Base-by-base conservation (phyloP, 2,888 invertebrate genomes). In the Hylaea fasciaria region DNA sequence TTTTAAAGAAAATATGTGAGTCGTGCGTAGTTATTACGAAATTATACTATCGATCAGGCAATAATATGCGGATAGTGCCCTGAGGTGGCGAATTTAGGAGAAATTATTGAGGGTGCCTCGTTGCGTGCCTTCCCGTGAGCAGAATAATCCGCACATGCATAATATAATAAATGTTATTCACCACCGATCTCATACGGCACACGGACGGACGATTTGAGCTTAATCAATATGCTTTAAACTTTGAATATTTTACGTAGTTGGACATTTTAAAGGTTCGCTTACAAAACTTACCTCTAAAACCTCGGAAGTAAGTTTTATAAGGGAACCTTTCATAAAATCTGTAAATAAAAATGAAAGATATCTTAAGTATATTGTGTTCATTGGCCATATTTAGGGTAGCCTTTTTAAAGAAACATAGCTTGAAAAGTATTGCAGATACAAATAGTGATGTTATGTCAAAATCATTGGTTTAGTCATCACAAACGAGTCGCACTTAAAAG, bases 11-110 rank as follows among this genome's bases (percentile, higher is more conserved):
- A 82, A 82, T 77, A 81, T 84, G 77, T 82, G 71, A 80, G 77
- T 76, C 74, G 76, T 73, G 79, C 75, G 76, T 82, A 80, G 83
- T 86, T 83, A 88, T 89, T 87, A 84, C 81, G 77, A 85, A 91
- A 87, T 89, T 89, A 87, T 85, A 85, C 84, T 87, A 89, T 90
- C 89, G 88, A 91, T 90, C 89, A 81, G 81, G 79, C 83, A 85
- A 85, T 89, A 88, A 89, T 86, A 85, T 81, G 78, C 72, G 81
- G 77, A 84, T 84, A 86, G 81, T 78, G 84, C 87, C 90, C 87
- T 77, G 77, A 72, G 87, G 91, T 75, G 73, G 83, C 76, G 81
- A 91, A 91, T 91, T 91, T 90, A 91, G 89, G 87, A 81, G 85
- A 88, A 90, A 90, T 91, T 22, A 22, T 22, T 84, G 85, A 81